phyloP scores from a whole-genome alignment of 2,113 vertebrate species.

The Indicator maculatus region DNA sequence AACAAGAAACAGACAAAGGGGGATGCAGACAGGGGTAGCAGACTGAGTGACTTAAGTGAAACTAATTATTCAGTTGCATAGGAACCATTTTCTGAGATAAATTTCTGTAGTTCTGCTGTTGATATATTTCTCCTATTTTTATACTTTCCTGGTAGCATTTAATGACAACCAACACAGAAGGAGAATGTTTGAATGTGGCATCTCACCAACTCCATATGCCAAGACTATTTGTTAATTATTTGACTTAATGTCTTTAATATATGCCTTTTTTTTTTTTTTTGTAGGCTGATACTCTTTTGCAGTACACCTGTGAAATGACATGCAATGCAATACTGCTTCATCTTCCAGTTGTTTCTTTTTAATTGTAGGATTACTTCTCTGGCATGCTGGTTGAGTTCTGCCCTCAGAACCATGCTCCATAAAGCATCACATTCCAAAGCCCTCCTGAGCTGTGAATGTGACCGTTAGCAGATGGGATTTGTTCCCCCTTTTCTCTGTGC shows the following conservation, averaged over 20 bases:
- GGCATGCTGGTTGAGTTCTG: not conserved
- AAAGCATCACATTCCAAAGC: not conserved
- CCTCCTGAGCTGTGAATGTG: not conserved
- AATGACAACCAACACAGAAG: not conserved
- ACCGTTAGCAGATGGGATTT: constrained; percentile 30
- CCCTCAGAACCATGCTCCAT: not conserved
- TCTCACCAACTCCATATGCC: not conserved
- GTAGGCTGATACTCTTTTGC: constrained; percentile 20
- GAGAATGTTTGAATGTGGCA: not conserved
- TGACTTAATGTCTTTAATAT: constrained; percentile 7
- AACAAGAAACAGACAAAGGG: constrained; percentile 44
- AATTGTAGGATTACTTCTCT: not conserved
- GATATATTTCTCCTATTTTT: constrained; percentile 15
- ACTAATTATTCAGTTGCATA: constrained; percentile 44
- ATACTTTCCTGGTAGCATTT: not conserved
- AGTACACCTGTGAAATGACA: not conserved
- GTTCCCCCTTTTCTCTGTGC: not conserved
- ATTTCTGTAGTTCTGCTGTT: constrained; percentile 17
- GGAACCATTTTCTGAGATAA: constrained; percentile 58
- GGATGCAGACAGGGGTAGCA: not conserved
- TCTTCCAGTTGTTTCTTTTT: not conserved
- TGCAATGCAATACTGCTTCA: not conserved
- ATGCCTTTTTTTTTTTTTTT: not conserved
- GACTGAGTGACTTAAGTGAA: constrained; percentile 40
- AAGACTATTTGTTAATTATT: constrained; percentile 20